Evolutionary conservation across 2,113 vertebrate species (phyloP), one percentile per base, ranked within the genome.

Genomic region (Cyprinodon brontotheroides): DNA sequence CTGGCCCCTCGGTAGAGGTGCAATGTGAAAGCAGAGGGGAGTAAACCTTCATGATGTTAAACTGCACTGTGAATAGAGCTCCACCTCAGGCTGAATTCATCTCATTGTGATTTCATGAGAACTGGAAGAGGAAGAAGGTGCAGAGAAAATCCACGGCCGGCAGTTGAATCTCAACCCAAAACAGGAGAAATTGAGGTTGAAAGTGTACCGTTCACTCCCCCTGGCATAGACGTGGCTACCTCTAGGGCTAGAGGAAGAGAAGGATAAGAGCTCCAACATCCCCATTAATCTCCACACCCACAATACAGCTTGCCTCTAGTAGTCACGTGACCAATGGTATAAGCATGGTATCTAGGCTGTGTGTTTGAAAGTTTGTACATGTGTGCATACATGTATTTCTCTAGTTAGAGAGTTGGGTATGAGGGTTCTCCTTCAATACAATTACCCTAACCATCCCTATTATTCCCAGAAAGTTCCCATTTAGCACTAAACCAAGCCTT

Each of bases 71-170:
- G 92, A 92, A 88, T 88, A 85, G 89, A 90, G 87, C 91, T 92
- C 78, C 88, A 92, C 92, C 93, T 89, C 86, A 65, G 90, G 93
- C 88, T 81, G 89, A 94, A 93, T 92, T 91, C 80, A 92, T 93
- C 86, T 87, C 92, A 92, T 91, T 93, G 93, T 89, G 90, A 93
- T 93, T 93, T 94, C 92, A 93, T 93, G 91, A 94, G 87, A 78
- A 67, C 80, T 84, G 85, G 78, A 91, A 81, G 79, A 83, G 80
- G 77, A 80, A 70, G 79, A 78, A 77, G 78, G 69, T 77, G 36
- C 41, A 57, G 72, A 62, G 71, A 89, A 84, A 90, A 80, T 87
- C 83, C 81, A 78, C 77, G 79, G 84, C 61, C 45, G 78, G 75
- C 9, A 57, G 86, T 79, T 57, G 78, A 82, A 85, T 83, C 81